Evolutionary conservation across 2,797 vertebrate species (phyloP), one percentile per base, ranked within the genome.

Genomic region (Cichlasoma orientale): DNA sequence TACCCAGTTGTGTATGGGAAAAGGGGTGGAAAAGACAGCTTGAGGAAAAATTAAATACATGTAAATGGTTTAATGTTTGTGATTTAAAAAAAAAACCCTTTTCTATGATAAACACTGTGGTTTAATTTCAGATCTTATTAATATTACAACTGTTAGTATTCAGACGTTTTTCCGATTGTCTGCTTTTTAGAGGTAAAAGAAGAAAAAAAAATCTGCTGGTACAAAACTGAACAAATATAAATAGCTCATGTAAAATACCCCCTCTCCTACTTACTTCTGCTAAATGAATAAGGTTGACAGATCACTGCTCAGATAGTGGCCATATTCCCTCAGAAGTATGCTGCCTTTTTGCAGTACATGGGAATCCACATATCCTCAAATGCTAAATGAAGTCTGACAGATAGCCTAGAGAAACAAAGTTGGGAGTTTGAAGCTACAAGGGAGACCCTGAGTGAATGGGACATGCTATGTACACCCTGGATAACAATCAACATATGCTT

Each of bases 401-500:
- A 96, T 99, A 95, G 97, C 98, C 98, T 94, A 93, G 96, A 98
- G 98, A 97, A 97, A 98, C 94, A 96, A 97, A 98, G 96, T 98
- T 97, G 97, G 93, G 96, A 97, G 97, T 95, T 95, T 97, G 97
- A 92, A 96, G 96, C 96, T 96, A 97, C 94, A 93, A 96, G 96
- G 95, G 92, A 97, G 97, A 97, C 96, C 96, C 95, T 98, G 96
- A 98, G 95, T 98, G 97, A 98, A 97, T 96, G 97, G 97, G 98
- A 99, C 98, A 97, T 95, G 92, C 94, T 96, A 96, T 97, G 96
- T 97, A 98, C 96, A 97, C 96, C 97, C 97, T 94, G 95, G 96
- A 97, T 99, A 99, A 99, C 96, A 96, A 97, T 96, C 95, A 98
- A 95, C 98, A 99, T 99, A 99, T 99, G 98, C 96, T 98, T 93